Evolutionary conservation across 2,888 invertebrate species (phyloP).

Genomic region (Liodrosophila aerea): DNA sequence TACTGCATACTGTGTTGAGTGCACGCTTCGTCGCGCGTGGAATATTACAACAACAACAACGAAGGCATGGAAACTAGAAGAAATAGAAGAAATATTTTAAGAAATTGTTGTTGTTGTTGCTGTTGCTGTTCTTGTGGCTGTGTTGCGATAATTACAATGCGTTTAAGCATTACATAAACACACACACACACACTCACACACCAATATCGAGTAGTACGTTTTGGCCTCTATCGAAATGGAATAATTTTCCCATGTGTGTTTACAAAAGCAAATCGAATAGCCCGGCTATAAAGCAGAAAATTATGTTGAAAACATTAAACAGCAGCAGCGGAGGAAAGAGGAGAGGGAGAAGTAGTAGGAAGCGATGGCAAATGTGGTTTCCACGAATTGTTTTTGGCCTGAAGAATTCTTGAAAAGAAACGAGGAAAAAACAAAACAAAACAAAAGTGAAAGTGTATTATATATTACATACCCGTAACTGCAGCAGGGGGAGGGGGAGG

Average conservation of each 20-base stretch:
- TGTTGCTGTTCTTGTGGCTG: slow-evolving; percentile 2
- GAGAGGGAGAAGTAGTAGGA: background rate
- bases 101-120: slow-evolving; percentile 1
- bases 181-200: slow-evolving; percentile 21
- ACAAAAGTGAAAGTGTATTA: slow-evolving; percentile 69
- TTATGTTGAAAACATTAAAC: slow-evolving; percentile 37
- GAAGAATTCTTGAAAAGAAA: slow-evolving; percentile 53
- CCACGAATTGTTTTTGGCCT: slow-evolving; percentile 37
- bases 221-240: too few relatives aligned
- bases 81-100: slow-evolving; percentile 34
- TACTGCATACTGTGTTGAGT: slow-evolving; percentile 34
- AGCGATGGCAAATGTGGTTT: slow-evolving; percentile 35
- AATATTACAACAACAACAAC: slow-evolving; percentile 55
- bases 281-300: slow-evolving; percentile 54
- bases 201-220: too few relatives aligned
- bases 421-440: slow-evolving; percentile 18
- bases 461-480: too few relatives aligned
- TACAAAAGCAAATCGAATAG: slow-evolving; percentile 53
- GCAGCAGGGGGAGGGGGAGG: background rate
- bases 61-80: slow-evolving; percentile 45
- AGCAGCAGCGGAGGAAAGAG: background rate
- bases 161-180: slow-evolving; percentile 59
- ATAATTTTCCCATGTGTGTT: slow-evolving; percentile 48
- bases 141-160: slow-evolving; percentile 39
- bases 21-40: slow-evolving; percentile 62